These are phyloP conservation scores for Eumeta japonica DNA, from an alignment of 1,140 invertebrate species.

Conservation along the genomic window DNA sequence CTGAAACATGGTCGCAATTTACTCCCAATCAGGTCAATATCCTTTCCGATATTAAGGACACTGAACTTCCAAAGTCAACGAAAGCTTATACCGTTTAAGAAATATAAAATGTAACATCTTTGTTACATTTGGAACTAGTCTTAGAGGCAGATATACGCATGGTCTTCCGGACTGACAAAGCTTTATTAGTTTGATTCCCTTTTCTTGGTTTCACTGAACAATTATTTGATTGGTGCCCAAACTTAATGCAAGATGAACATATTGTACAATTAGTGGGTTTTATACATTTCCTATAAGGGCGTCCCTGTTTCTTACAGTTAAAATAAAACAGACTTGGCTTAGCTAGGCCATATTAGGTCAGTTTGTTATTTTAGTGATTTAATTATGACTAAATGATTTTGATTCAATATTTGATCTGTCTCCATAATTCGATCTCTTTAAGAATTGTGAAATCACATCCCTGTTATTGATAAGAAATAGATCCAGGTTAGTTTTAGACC, in stretches of 20 bases:
- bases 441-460: neutral
- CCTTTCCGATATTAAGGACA: constrained; percentile 5
- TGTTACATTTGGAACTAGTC: neutral
- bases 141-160: neutral
- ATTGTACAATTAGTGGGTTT: constrained; percentile 3
- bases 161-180: neutral
- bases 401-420: neutral
- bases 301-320: constrained; percentile 6
- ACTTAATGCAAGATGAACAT: neutral
- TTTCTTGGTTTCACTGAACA: constrained; percentile 2
- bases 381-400: neutral
- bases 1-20: too few relatives aligned
- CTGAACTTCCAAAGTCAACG: constrained; percentile 5
- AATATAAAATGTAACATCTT: neutral
- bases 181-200: neutral
- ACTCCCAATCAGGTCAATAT: too few relatives aligned
- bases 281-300: neutral
- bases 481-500: neutral
- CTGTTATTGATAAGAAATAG: constrained; percentile 2
- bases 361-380: too few relatives aligned
- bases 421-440: neutral
- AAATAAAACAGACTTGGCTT: too few relatives aligned
- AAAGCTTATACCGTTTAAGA: neutral
- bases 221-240: neutral
- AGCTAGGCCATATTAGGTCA: too few relatives aligned